A percentile compares a stretch with the other conserved stretches of the same genome.
These are phyloP conservation scores for Pollimyrus isidori DNA, from an alignment of 2,113 vertebrate species.

Conservation along the genomic window DNA sequence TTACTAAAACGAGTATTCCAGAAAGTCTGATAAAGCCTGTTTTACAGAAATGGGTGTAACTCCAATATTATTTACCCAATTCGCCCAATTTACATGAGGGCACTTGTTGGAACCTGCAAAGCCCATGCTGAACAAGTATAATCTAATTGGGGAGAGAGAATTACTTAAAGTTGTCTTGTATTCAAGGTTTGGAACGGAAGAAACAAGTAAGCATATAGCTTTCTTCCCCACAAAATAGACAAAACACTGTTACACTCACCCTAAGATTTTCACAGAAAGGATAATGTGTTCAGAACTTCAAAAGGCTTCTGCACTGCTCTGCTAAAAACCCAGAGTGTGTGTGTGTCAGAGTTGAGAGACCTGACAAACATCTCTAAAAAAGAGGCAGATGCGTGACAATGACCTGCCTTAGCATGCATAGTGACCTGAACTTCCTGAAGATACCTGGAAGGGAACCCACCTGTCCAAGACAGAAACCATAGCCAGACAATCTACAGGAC, in stretches of 20 bases:
- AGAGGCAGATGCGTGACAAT: not conserved
- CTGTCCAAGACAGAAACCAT: not conserved
- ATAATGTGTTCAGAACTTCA: not conserved
- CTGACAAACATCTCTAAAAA: not conserved
- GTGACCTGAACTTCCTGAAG: not conserved
- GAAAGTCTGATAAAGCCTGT: constrained; percentile 2
- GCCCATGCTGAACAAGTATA: not conserved
- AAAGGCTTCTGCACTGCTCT: not conserved
- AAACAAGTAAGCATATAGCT: not conserved
- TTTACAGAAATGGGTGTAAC: not conserved
- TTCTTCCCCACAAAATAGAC: not conserved
- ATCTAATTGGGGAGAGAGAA: not conserved
- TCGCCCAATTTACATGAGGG: not conserved
- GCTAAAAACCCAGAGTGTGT: not conserved
- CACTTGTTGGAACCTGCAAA: not conserved
- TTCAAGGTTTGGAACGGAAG: not conserved
- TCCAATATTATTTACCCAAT: not conserved
- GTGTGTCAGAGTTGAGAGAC: not conserved
- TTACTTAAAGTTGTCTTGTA: not conserved
- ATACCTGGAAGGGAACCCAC: not conserved
- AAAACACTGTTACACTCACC: not conserved
- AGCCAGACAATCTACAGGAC: not conserved
- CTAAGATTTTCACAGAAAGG: not conserved
- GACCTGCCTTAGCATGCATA: not conserved
- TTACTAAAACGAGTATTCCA: not conserved